phyloP scores from a whole-genome alignment of 1,140 invertebrate genomes.

The Scaptomyza graminum region DNA sequence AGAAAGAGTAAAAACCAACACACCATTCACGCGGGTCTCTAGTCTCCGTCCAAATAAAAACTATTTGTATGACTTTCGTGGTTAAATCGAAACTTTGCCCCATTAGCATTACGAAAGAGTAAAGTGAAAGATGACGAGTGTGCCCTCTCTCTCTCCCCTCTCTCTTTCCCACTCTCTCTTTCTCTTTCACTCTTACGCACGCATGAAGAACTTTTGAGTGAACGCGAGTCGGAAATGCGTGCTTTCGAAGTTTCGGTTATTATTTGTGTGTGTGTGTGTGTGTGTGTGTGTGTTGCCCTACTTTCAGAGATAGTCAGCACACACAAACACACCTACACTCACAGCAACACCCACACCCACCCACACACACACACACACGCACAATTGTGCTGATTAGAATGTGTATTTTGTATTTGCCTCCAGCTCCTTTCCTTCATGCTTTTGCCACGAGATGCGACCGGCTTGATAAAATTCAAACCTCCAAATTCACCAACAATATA shows the following conservation, averaged over 20 bases:
- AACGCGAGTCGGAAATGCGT: slow-evolving; percentile 66
- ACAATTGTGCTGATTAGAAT: slow-evolving; percentile 61
- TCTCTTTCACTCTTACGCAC: slow-evolving; percentile 8
- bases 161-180: slow-evolving; percentile 7
- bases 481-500: neutral
- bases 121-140: slow-evolving; percentile 38
- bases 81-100: slow-evolving; percentile 3
- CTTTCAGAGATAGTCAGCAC: slow-evolving; percentile 61
- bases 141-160: neutral
- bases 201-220: slow-evolving; percentile 4
- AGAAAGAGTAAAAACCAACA: neutral
- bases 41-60: neutral
- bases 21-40: too few relatives aligned
- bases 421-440: slow-evolving; percentile 24
- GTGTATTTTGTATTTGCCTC: slow-evolving; percentile 27
- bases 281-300: slow-evolving; percentile 60
- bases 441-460: slow-evolving; percentile 61
- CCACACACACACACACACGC: slow-evolving; percentile 12
- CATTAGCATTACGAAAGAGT: slow-evolving; percentile 32
- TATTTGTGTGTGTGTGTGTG: slow-evolving; percentile 50
- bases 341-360: slow-evolving; percentile 9
- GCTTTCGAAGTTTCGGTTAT: slow-evolving; percentile 75
- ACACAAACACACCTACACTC: slow-evolving; percentile 6
- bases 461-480: slow-evolving; percentile 32
- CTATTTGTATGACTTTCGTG: neutral